Percentiles rank a stretch among this genome's conserved stretches.
phyloP scores from a whole-genome alignment of 2,888 invertebrate genomes.

The Pachliopta kotzebuea region DNA sequence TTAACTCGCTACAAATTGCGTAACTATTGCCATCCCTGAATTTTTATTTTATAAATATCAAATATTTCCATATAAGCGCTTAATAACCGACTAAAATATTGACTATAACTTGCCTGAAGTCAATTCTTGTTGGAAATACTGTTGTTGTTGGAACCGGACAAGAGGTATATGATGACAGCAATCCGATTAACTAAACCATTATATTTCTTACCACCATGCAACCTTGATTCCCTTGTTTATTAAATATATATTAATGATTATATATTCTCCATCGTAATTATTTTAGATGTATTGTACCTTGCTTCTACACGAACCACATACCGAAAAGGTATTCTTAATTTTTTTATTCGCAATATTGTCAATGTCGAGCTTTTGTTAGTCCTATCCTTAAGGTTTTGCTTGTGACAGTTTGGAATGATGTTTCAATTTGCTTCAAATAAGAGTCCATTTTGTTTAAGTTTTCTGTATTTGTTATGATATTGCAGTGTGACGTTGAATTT shows the following conservation, averaged over 20 bases:
- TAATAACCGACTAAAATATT: background rate
- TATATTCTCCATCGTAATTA: background rate
- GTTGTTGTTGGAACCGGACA: no score
- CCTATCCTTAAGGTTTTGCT: conserved; percentile 43
- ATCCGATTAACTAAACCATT: no score
- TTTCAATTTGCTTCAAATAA: conserved; percentile 67
- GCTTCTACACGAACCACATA: conserved; percentile 7
- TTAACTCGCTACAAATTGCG: background rate
- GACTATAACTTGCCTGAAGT: no score
- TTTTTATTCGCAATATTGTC: conserved; percentile 39
- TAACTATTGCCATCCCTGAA: background rate
- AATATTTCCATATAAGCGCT: background rate
- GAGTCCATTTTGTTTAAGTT: conserved; percentile 59
- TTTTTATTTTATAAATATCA: background rate
- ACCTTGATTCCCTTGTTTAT: background rate
- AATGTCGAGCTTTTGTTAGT: conserved; percentile 34
- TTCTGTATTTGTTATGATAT: conserved; percentile 44
- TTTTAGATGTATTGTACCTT: conserved; percentile 1
- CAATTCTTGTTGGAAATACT: no score
- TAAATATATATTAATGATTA: background rate
- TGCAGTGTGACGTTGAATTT: conserved; percentile 45
- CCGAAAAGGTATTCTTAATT: conserved; percentile 8
- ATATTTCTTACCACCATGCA: background rate
- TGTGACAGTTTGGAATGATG: conserved; percentile 59
- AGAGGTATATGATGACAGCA: no score